Conservation (phyloP, 1,140 invertebrate genomes). For the Drosophila saltans region DNA sequence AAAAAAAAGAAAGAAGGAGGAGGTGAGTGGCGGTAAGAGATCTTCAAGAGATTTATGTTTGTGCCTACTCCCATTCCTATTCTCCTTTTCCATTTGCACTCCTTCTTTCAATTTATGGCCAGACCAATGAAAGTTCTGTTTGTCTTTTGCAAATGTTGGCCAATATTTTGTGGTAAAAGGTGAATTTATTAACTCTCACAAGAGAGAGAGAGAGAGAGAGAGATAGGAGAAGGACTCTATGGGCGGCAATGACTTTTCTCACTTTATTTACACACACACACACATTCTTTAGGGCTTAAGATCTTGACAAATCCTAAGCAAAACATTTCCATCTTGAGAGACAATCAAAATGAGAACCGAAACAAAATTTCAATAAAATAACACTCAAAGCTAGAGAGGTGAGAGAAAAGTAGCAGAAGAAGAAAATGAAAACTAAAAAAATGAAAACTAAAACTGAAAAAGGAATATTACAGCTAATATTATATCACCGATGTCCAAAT, state of each 20-base stretch:
- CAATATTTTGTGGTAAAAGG: conserved; percentile 79
- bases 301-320: conserved; percentile 79
- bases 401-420: neutral
- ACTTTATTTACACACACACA: conserved; percentile 41
- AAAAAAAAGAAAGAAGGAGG: conserved; percentile 16
- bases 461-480: neutral
- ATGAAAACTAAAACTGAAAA: neutral
- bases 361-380: conserved; percentile 57
- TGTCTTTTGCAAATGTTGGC: conserved; percentile 74
- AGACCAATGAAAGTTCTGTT: conserved; percentile 42
- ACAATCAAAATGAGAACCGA: neutral
- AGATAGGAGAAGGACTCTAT: neutral
- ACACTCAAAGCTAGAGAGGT: conserved; percentile 38
- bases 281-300: conserved; percentile 57
- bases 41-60: conserved; percentile 44
- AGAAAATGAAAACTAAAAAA: neutral
- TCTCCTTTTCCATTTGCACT: neutral
- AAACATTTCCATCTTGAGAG: conserved; percentile 34
- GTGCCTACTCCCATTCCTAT: neutral
- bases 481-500: neutral
- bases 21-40: neutral
- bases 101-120: no score
- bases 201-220: neutral
- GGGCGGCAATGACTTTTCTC: conserved; percentile 28
- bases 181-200: conserved; percentile 64